These are phyloP conservation scores for Lepetodrilus schrolli DNA, from an alignment of 2,888 invertebrate species.

Conservation along the genomic window DNA sequence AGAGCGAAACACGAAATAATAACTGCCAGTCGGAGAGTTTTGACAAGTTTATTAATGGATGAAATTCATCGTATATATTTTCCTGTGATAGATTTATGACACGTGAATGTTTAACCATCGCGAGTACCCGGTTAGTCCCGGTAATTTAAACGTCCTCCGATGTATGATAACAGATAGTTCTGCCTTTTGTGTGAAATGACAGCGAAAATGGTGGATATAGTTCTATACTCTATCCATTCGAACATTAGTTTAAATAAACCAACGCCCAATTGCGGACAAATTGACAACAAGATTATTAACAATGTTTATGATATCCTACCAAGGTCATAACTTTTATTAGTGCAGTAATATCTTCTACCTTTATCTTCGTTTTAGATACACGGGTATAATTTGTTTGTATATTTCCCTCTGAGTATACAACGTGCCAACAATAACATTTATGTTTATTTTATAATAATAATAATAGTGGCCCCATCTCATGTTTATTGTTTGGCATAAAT, in stretches of 20 bases:
- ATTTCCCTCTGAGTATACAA: background rate
- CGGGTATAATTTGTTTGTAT: background rate
- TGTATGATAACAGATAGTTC: background rate
- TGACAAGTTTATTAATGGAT: constrained; percentile 12
- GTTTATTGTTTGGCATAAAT: background rate
- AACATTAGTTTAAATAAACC: background rate
- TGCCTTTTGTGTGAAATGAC: background rate
- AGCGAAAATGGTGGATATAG: background rate
- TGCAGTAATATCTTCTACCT: background rate
- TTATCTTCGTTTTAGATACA: background rate
- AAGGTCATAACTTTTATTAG: background rate
- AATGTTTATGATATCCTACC: background rate
- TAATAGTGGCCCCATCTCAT: background rate
- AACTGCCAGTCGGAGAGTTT: background rate
- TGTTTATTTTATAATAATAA: constrained; percentile 15
- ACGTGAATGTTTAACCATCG: background rate
- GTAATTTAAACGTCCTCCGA: background rate
- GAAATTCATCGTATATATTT: background rate
- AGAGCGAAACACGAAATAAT: background rate
- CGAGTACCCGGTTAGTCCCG: background rate
- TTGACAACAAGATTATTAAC: background rate
- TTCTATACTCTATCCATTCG: too few species aligned
- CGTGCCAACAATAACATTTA: background rate
- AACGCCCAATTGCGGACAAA: background rate
- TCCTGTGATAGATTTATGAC: background rate